These are phyloP conservation scores for Adelosebastes latens DNA, from an alignment of 2,797 vertebrate genomes.

Conservation along the genomic window DNA sequence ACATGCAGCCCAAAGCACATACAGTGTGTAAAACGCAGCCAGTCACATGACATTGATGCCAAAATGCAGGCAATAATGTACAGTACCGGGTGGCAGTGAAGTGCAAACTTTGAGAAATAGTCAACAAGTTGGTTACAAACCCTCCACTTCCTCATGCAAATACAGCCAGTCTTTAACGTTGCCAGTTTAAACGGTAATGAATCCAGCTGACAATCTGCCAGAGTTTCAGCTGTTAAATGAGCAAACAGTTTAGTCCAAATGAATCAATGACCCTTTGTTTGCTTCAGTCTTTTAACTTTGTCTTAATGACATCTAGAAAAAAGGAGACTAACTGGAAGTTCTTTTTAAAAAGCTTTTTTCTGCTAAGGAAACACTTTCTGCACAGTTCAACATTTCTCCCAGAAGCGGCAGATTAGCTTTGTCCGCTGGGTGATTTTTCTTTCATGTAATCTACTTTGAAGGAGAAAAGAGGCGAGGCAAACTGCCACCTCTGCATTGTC, in stretches of 20 bases:
- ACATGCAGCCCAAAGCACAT: neutral
- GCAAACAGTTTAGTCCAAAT: conserved; percentile 21
- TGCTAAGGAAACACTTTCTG: conserved; percentile 37
- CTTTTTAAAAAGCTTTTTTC: conserved; percentile 5
- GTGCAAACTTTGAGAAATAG: neutral
- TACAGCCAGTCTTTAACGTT: neutral
- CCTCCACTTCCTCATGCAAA: neutral
- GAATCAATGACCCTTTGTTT: conserved; percentile 39
- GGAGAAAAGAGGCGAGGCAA: conserved; percentile 55
- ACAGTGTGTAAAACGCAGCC: neutral
- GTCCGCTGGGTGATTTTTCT: conserved; percentile 49
- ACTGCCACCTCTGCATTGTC: conserved; percentile 67
- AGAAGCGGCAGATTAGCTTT: conserved; percentile 55
- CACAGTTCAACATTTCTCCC: conserved; percentile 46
- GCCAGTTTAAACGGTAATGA: conserved; percentile 4
- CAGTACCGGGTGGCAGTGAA: neutral
- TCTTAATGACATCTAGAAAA: conserved; percentile 32
- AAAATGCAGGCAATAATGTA: neutral
- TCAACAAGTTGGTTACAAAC: conserved; percentile 6
- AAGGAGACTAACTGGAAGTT: conserved; percentile 9
- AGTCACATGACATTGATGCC: neutral
- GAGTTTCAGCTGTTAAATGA: conserved; percentile 3
- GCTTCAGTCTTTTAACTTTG: neutral
- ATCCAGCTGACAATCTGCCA: conserved; percentile 27
- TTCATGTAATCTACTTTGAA: conserved; percentile 71